phyloP scores from a whole-genome alignment of 2,888 invertebrate species.

The Watsonalla binaria region DNA sequence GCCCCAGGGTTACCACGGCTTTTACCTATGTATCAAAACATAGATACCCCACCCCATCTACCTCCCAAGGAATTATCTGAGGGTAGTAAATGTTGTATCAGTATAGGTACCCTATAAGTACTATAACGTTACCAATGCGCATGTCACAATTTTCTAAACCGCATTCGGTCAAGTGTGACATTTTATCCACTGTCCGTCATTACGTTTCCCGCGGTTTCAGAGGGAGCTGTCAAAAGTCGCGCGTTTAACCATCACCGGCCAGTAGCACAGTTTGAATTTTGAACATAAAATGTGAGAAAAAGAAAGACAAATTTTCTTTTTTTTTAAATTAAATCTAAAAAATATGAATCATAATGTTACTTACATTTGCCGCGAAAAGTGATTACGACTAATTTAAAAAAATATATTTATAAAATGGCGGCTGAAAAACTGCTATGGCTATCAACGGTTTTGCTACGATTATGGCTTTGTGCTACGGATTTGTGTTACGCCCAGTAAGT shows the following conservation, averaged over 20 bases:
- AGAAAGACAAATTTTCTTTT: neutral
- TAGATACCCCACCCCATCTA: neutral
- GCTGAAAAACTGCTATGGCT: conserved; percentile 58
- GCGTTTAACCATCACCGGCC: conserved; percentile 17
- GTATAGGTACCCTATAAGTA: too few species aligned
- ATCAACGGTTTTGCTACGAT: conserved; percentile 53
- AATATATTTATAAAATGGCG: conserved; percentile 41
- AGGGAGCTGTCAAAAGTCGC: conserved; percentile 41
- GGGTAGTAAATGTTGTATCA: neutral
- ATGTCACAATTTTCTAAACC: conserved; percentile 49
- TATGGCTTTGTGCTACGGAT: conserved; percentile 69
- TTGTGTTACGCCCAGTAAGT: conserved; percentile 76
- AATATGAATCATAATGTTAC: neutral
- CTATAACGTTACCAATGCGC: conserved; percentile 34
- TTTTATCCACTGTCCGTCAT: conserved; percentile 50
- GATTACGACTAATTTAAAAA: neutral
- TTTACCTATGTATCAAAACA: too few species aligned
- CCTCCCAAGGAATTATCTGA: neutral
- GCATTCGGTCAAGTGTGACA: conserved; percentile 36
- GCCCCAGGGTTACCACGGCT: too few species aligned
- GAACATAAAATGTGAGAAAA: neutral
- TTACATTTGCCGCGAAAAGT: neutral
- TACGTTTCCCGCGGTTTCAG: conserved; percentile 55
- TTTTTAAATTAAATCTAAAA: conserved; percentile 5
- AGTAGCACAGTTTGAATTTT: conserved; percentile 3